phyloP scores from a whole-genome alignment of 2,888 invertebrate genomes.

The Drosophila paranaensis region DNA sequence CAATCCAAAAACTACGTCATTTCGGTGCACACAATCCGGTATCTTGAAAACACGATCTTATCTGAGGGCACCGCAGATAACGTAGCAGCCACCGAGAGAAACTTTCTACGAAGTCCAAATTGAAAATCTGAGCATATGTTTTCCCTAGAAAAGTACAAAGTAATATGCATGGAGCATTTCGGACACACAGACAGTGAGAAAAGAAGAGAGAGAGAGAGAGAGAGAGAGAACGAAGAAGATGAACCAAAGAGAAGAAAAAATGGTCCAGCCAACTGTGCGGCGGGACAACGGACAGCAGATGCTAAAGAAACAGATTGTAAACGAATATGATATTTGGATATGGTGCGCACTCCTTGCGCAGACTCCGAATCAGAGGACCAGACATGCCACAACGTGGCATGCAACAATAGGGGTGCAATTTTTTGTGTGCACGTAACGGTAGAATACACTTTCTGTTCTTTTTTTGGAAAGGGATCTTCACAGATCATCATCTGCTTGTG shows the following conservation, averaged over 20 bases:
- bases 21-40: slow-evolving; percentile 20
- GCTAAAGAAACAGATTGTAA: slow-evolving; percentile 77
- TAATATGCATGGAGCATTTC: slow-evolving; percentile 45
- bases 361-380: slow-evolving; percentile 28
- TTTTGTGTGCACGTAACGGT: slow-evolving; percentile 78
- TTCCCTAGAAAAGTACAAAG: slow-evolving; percentile 64
- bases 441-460: slow-evolving; percentile 56
- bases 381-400: slow-evolving; percentile 35
- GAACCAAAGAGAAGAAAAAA: slow-evolving; percentile 20
- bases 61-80: slow-evolving; percentile 50
- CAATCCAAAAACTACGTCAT: slow-evolving; percentile 11
- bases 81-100: slow-evolving; percentile 14
- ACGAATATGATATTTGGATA: slow-evolving; percentile 80
- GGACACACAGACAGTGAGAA: slow-evolving; percentile 24
- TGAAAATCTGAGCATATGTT: slow-evolving; percentile 72
- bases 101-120: slow-evolving; percentile 42
- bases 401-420: slow-evolving; percentile 78
- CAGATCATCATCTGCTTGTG: slow-evolving; percentile 52
- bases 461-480: slow-evolving; percentile 64
- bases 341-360: slow-evolving; percentile 71
- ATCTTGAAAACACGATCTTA: slow-evolving; percentile 38
- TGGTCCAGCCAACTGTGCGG: slow-evolving; percentile 48
- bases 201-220: slow-evolving; percentile 8
- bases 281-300: slow-evolving; percentile 66
- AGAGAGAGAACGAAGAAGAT: slow-evolving; percentile 5